phyloP scores from a whole-genome alignment of 2,113 vertebrate species.

The Ailurus styani region DNA sequence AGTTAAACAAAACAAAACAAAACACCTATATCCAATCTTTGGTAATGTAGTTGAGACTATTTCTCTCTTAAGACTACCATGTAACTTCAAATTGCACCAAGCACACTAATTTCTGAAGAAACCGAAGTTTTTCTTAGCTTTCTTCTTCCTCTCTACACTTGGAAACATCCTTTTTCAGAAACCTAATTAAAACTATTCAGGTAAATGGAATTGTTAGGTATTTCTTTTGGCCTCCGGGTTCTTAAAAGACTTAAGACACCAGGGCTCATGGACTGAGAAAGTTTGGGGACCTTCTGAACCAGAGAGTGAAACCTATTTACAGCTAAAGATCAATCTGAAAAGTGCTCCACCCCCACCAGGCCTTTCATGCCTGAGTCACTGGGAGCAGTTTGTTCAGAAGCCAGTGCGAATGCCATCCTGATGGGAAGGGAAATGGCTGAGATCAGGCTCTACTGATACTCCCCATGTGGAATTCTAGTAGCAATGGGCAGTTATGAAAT shows the following conservation, averaged over 20 bases:
- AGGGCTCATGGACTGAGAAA: not conserved
- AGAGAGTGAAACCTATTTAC: not conserved
- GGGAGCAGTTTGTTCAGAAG: not conserved
- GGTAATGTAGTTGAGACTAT: not conserved
- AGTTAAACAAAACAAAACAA: not conserved
- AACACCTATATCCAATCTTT: not conserved
- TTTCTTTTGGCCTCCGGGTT: not conserved
- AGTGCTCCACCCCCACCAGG: fast-evolving
- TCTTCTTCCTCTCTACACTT: not conserved
- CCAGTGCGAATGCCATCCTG: not conserved
- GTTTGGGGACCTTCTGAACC: not conserved
- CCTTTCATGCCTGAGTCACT: too few relatives aligned
- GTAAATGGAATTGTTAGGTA: not conserved
- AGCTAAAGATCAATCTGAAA: not conserved
- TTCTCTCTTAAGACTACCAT: not conserved
- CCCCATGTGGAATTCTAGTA: not conserved
- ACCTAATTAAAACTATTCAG: not conserved
- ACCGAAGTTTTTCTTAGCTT: not conserved
- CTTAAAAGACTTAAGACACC: not conserved
- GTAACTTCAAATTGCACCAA: not conserved
- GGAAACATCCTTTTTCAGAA: not conserved
- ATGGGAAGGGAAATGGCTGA: not conserved
- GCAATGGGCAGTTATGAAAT: not conserved
- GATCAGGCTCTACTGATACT: not conserved
- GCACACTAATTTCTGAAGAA: not conserved